Conservation (phyloP, 92 coral and sea anemone genomes). For the Umimayanthus chanpuru region DNA sequence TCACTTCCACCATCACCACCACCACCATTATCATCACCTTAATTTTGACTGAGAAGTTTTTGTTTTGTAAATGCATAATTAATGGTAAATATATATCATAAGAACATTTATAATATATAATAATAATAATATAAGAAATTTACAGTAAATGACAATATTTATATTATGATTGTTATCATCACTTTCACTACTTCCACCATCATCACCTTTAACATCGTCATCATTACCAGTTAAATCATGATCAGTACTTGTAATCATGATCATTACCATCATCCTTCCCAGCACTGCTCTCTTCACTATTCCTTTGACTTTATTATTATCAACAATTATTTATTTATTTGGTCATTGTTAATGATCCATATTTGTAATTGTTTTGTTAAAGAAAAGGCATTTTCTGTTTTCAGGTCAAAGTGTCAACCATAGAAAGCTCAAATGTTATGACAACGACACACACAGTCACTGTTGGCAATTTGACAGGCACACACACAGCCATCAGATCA, state of each 20-base stretch:
- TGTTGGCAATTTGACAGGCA: background rate
- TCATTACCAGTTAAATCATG: background rate
- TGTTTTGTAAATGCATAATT: no score
- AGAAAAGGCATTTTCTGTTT: background rate
- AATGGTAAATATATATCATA: constrained; percentile 7
- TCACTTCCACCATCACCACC: background rate
- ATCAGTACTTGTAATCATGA: constrained; percentile 6
- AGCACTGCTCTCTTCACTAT: constrained; percentile 17
- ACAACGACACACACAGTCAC: no score
- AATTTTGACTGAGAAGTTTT: no score
- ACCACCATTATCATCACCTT: background rate
- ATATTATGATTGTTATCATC: constrained; percentile 10
- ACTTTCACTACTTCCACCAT: constrained; percentile 12
- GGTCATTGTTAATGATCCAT: background rate
- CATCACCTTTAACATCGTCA: background rate
- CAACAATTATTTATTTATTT: no score
- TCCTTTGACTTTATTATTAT: background rate
- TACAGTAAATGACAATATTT: background rate
- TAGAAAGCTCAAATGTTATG: background rate
- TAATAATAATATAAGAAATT: background rate
- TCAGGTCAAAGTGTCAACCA: background rate
- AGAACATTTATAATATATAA: background rate
- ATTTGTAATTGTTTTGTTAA: background rate
- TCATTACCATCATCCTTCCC: background rate
- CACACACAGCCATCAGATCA: background rate